Base-by-base conservation (phyloP, 2,888 invertebrate species). In the Tiphia femorata region DNA sequence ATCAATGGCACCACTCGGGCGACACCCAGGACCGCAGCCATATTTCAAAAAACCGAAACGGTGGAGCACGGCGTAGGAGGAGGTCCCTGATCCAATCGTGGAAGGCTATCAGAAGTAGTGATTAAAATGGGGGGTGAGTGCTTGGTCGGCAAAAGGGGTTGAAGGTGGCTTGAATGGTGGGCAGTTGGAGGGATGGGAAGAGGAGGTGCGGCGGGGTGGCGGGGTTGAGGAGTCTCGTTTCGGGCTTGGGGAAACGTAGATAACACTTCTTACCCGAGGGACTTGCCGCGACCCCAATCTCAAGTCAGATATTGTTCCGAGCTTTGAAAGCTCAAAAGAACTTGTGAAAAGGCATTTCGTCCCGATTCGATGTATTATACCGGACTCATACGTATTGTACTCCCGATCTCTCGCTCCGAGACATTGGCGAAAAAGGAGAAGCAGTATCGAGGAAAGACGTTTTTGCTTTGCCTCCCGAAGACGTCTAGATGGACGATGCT, bases 301-400 rank as follows among this genome's bases (percentile, higher is more conserved):
- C 74, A 70, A 75, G 75, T 76, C 74, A 77, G 79, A 80, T 79
- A 79, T 79, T 79, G 80, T 79, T 77, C 79, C 68, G 76, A 72
- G 76, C 76, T 76, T 76, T 72, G 69, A 76, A 78, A 76, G 77
- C 79, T 78, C 79, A 70, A 78, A 79, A 77, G 77, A 77, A 76
- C 75, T 76, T 65, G 62, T 73, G 76, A 77, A 79, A 76, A 73
- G 72, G 73, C 74, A 74, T 76, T 72, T 70, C 69, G 62, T 70
- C 67, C 66, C 72, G 67, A 74, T 78, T 73, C 72, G 69, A 77
- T 71, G 73, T 72, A 74, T 78, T 77, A 75, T 77, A 75, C 74
- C 59, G 52, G 67, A 52, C 73, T 75, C 76, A 63, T 73, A 70
- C 71, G 72, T 68, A 72, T 71, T 67, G 71, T 70, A 66, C 60